Base-by-base conservation (phyloP, 2,888 invertebrate genomes). In the Atethmia centrago region DNA sequence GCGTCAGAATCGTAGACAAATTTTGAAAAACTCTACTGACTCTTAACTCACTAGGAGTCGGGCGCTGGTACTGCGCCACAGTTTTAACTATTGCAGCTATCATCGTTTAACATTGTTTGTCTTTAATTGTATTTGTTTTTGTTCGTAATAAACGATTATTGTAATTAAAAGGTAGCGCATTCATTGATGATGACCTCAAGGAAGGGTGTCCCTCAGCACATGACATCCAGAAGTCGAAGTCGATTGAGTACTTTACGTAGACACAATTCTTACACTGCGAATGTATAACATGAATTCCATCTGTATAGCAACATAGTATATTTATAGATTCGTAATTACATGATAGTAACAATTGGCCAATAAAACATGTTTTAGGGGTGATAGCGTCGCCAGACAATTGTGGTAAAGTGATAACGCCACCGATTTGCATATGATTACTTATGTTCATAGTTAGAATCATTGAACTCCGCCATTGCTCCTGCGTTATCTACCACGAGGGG, bases 351-450 rank as follows among this genome's bases (percentile, higher is more conserved):
- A 49, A 71, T 40, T 65, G 45, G 59, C 64, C 36, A 78, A 61
- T 65, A 65, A 47, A 78, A 53, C 42, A 28, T 25, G 59, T 72
- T 61, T 53, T 42, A 53, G 45, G n/a, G 63, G 28, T 45, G 71
- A 71, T 63, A 77, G 64, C 21, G 36, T n/a, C 62, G 62, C 58
- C 64, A 74, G 58, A 59, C 74, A 40, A 71, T 61, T 71, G 78
- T 51, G 59, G 58, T 31, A 28, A 49, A 61, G 19, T 59, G 78
- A 77, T 77, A 77, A 59, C 28, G 58, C n/a, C 14, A 21, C 45
- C 40, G 65, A 71, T 71, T 71, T 77, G 28, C 59, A 47, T 47
- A 19, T 25, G 40, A 58, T 77, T 49, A 55, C 51, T 59, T 36
- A 59, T 19, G 53, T 9, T 31, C 31, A 7, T 36, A 36, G 36